Evolutionary conservation across 1,140 invertebrate species (phyloP), one percentile per base, ranked within the genome.

Genomic region (Temnothorax nylanderi): DNA sequence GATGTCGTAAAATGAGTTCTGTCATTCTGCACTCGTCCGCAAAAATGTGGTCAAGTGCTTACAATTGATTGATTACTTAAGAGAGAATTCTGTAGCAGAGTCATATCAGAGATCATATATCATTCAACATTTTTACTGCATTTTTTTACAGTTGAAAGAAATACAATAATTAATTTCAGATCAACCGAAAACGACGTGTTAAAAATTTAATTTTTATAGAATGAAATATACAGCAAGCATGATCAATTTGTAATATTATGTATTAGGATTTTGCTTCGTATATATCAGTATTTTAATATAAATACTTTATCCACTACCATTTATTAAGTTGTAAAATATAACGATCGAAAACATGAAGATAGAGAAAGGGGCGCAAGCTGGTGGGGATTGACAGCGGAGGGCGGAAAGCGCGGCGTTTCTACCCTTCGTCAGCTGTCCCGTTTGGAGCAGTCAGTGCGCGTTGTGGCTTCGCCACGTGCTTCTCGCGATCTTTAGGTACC

Each of bases 401-500:
- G 81, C 32, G 89, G 85, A 47, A 74, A 81, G 82, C 34, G 89
- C 77, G 69, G 76, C 56, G 76, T 77, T 86, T 64, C 90, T 67
- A 89, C 88, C 86, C 92, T 92, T 93, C 93, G 92, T 94, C 93
- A 94, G 93, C 93, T 94, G 93, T 94, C 93, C 86, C 90, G 86
- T 90, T 92, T 90, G 89, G 90, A 85, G 88, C 91, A 92, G 92
- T 90, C 92, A 94, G 94, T 94, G 89, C 91, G 93, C 93, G 93
- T 92, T 92, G 93, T 94, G 94, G 93, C 92, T 89, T 87, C 90
- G 93, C 94, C 93, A 94, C 93, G 94, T 94, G 94, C 93, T 94
- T 94, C 87, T 94, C 94, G 92, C 65, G 87, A 86, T 89, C 67
- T 85, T 54, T 69, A 84, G 32, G 1, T 26, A 56, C 37, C 4